Conservation (phyloP, 2,113 vertebrate species). For the Zosterops borbonicus region DNA sequence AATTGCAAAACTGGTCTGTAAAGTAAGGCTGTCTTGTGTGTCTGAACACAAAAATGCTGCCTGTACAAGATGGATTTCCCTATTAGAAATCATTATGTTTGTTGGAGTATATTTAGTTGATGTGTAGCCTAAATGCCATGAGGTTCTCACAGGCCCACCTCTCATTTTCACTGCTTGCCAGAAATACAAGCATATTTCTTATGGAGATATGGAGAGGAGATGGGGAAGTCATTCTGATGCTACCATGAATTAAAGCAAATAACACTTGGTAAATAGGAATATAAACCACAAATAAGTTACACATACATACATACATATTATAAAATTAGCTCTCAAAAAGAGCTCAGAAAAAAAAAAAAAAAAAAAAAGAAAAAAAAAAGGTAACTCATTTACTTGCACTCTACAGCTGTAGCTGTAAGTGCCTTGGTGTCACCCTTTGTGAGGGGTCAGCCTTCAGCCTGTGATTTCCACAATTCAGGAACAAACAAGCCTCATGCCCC, state of each 20-base stretch:
- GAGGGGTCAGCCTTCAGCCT: background rate
- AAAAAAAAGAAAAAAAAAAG: too few relatives aligned
- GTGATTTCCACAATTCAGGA: background rate
- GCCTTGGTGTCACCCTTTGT: background rate
- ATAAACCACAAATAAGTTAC: background rate
- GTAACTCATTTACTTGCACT: background rate
- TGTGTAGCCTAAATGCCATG: background rate
- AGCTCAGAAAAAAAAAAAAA: background rate
- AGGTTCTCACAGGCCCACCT: background rate
- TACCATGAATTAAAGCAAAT: background rate
- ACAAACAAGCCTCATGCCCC: background rate
- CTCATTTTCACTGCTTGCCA: background rate
- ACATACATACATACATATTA: background rate
- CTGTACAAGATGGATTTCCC: background rate
- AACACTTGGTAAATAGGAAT: background rate
- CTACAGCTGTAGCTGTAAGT: background rate
- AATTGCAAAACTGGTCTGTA: background rate
- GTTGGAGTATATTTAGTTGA: background rate
- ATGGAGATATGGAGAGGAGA: background rate
- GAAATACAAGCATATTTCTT: background rate
- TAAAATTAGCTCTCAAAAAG: background rate
- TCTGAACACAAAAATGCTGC: background rate
- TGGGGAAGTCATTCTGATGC: background rate
- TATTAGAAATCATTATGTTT: background rate
- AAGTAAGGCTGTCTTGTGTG: background rate